phyloP scores from a whole-genome alignment of 2,797 vertebrate species.

The Pseudotriccus pelzelni region DNA sequence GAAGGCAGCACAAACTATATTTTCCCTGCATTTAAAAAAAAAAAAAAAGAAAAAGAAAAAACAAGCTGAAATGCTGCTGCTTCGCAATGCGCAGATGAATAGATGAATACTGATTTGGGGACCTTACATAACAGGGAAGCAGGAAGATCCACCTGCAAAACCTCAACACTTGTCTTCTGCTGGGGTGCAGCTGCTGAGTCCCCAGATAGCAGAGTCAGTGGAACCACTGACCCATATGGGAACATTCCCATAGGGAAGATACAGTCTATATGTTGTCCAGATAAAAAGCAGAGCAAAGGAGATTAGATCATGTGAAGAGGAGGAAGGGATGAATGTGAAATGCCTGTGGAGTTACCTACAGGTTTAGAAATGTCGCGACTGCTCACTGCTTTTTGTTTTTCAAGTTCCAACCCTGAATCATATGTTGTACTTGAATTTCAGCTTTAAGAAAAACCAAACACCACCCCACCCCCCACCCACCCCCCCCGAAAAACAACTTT shows the following conservation, averaged over 20 bases:
- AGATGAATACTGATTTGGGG: constrained; percentile 8
- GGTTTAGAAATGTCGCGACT: background rate
- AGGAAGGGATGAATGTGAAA: background rate
- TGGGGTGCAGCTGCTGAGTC: background rate
- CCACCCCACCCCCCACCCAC: no score
- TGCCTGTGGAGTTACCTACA: background rate
- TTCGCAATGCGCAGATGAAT: background rate
- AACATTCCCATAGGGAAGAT: background rate
- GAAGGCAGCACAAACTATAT: background rate
- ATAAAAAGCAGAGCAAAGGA: background rate
- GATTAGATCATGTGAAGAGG: background rate
- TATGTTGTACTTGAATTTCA: background rate
- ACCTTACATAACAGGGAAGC: constrained; percentile 6
- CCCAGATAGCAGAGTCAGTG: background rate
- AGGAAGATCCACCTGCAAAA: background rate
- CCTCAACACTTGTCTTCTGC: background rate
- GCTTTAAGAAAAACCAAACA: background rate
- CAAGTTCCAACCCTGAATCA: background rate
- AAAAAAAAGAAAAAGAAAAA: background rate
- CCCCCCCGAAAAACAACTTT: background rate
- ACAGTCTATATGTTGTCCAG: background rate
- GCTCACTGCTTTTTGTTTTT: background rate
- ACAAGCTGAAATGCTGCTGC: background rate
- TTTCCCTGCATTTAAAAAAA: background rate
- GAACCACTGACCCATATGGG: background rate